Percentiles rank a stretch among this genome's conserved stretches.
phyloP scores from a whole-genome alignment of 2,888 invertebrate species.

The Acrobasis repandana region DNA sequence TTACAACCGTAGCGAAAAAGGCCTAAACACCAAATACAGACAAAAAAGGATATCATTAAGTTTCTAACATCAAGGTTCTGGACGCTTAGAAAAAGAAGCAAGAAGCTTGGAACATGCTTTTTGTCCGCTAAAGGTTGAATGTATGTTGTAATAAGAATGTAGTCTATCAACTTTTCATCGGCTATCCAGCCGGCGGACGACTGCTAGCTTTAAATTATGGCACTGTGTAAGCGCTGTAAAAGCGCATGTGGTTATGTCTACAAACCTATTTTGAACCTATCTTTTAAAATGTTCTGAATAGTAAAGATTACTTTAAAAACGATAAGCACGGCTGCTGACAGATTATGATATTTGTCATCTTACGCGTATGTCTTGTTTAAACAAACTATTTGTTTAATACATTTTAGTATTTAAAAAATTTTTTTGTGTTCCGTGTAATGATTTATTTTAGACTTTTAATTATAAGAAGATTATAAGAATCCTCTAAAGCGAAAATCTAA shows the following conservation, averaged over 20 bases:
- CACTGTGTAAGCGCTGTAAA: not conserved
- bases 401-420: too few species aligned
- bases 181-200: constrained; percentile 22
- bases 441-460: too few species aligned
- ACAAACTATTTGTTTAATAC: too few species aligned
- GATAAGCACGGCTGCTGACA: too few species aligned
- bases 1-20: not conserved
- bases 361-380: too few species aligned
- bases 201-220: constrained; percentile 24
- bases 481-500: too few species aligned
- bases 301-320: too few species aligned
- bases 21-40: not conserved
- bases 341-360: too few species aligned
- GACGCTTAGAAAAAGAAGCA: constrained; percentile 9
- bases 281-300: not conserved
- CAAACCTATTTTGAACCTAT: constrained; percentile 8
- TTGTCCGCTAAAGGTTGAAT: constrained; percentile 14
- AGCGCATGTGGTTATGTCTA: not conserved
- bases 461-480: too few species aligned
- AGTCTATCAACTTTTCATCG: constrained; percentile 29
- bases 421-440: too few species aligned
- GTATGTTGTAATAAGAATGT: constrained; percentile 31
- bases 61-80: constrained; percentile 1
- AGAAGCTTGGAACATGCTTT: not conserved
- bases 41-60: not conserved